Conservation (phyloP, 92 coral and sea anemone species). For the Porites lobata region DNA sequence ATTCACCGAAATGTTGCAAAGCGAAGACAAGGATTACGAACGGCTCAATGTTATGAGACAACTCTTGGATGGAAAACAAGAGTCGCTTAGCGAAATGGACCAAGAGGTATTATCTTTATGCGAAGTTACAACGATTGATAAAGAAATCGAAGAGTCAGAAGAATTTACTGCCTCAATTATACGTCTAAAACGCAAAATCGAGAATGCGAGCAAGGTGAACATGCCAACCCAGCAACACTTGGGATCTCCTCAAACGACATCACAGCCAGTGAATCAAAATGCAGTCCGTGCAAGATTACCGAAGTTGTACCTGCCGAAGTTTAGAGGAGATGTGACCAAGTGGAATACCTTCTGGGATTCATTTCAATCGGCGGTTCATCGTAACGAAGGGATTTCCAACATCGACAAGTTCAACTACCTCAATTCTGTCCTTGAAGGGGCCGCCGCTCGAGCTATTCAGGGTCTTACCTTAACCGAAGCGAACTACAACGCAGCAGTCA, state of each 20-base stretch:
- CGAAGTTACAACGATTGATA: slow-evolving; percentile 13
- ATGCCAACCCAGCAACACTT: background rate
- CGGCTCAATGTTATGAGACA: slow-evolving; percentile 7
- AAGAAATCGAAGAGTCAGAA: slow-evolving; percentile 59
- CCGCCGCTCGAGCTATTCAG: slow-evolving; percentile 54
- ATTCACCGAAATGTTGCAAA: slow-evolving; percentile 14
- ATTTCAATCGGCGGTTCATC: slow-evolving; percentile 35
- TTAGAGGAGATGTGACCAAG: background rate
- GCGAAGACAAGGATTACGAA: slow-evolving; percentile 2
- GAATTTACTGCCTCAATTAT: slow-evolving; percentile 18
- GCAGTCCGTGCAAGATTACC: slow-evolving; percentile 45
- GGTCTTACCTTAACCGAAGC: slow-evolving; percentile 50
- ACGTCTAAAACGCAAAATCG: slow-evolving; percentile 20
- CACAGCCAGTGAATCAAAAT: slow-evolving; percentile 1
- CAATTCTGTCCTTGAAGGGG: slow-evolving; percentile 49
- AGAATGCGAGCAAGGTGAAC: no score
- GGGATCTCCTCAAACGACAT: background rate
- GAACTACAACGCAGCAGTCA: slow-evolving; percentile 49
- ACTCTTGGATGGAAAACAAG: slow-evolving; percentile 5
- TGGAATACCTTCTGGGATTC: slow-evolving; percentile 54
- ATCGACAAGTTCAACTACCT: slow-evolving; percentile 55
- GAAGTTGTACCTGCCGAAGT: slow-evolving; percentile 49
- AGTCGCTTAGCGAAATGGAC: background rate
- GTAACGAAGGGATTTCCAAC: slow-evolving; percentile 22
- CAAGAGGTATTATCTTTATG: slow-evolving; percentile 37